Percentiles rank a stretch among this genome's conserved stretches.
Conservation (phyloP, 2,797 vertebrate genomes). For the Phoeniculus purpureus region DNA sequence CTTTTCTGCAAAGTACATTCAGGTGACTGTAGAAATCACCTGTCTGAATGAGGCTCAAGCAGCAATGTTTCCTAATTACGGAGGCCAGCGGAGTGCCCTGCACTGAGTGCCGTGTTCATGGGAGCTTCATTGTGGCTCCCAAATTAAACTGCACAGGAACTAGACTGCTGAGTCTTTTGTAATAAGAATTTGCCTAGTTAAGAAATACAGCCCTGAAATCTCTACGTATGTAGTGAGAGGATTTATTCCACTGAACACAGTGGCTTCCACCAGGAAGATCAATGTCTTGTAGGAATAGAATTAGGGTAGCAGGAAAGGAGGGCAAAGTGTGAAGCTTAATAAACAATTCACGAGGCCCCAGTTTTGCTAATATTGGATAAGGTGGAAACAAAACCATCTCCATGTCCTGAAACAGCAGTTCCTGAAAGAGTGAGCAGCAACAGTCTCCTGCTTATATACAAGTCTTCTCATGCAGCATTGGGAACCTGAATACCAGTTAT, state of each 20-base stretch:
- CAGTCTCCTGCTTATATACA: background rate
- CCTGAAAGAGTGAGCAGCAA: background rate
- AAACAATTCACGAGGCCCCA: background rate
- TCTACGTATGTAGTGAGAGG: background rate
- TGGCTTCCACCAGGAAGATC: background rate
- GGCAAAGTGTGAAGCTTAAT: background rate
- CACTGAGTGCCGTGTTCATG: background rate
- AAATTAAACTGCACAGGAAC: constrained; percentile 18
- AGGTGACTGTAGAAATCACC: constrained; percentile 48
- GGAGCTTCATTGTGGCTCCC: constrained; percentile 10
- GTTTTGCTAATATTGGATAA: background rate
- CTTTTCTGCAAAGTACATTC: constrained; percentile 45
- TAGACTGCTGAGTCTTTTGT: background rate
- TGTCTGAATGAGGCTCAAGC: background rate
- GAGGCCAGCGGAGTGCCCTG: constrained; percentile 12
- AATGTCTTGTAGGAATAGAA: background rate
- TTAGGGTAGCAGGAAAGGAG: background rate
- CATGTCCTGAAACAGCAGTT: background rate
- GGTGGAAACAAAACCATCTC: background rate
- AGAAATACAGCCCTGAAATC: background rate
- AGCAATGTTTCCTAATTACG: constrained; percentile 48
- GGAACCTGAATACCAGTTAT: background rate
- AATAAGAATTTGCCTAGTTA: background rate
- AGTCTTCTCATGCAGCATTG: background rate
- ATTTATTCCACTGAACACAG: background rate